Evolutionary conservation across 2,797 vertebrate species (phyloP).

Genomic region (Sebastes alutus): DNA sequence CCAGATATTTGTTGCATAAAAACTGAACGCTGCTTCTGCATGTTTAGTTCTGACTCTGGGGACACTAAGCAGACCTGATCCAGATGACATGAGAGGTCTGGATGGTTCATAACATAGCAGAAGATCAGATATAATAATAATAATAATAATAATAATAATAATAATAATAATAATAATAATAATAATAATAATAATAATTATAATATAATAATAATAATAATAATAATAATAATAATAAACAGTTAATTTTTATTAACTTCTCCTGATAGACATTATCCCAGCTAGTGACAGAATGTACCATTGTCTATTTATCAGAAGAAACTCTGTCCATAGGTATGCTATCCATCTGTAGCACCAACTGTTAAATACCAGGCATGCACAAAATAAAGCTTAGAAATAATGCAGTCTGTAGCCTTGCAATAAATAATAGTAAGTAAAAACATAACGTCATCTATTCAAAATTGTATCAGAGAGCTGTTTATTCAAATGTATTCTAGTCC

Average conservation of each 20-base stretch:
- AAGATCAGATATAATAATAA: no score
- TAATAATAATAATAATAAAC: no score
- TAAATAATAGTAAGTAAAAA: background rate
- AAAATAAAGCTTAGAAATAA: background rate
- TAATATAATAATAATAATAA: no score
- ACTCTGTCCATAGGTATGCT: background rate
- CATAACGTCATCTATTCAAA: background rate
- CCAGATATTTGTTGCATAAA: no score
- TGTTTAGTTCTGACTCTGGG: no score
- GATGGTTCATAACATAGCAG: no score
- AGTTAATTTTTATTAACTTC: background rate
- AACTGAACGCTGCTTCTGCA: no score
- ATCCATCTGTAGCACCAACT: background rate
- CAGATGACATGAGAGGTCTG: no score
- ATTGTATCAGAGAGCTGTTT: background rate
- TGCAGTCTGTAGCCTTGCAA: background rate
- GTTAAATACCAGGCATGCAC: background rate
- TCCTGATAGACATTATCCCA: background rate
- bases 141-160: no score
- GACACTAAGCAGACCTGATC: no score
- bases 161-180: no score
- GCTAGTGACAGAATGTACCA: background rate
- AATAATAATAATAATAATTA: no score
- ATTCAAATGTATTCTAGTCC: background rate
- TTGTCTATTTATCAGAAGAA: background rate